Percentiles rank a stretch among this genome's conserved stretches.
Conservation (phyloP, 2,797 vertebrate species). For the Cryptoprocta ferox region DNA sequence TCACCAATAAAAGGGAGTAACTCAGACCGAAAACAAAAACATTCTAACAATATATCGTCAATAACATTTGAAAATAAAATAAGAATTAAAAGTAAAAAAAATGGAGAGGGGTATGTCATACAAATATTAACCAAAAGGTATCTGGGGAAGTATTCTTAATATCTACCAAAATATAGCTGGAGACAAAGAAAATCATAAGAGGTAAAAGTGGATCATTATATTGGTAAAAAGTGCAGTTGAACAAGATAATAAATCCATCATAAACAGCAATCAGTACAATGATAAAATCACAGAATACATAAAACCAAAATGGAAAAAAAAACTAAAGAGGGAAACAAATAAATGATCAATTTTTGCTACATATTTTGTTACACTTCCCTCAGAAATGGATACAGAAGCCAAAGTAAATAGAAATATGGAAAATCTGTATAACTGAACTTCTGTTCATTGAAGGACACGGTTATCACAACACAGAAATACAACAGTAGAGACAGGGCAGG, state of each 20-base stretch:
- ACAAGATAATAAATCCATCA: neutral
- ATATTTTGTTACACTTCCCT: neutral
- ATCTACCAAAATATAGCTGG: neutral
- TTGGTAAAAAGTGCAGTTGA: neutral
- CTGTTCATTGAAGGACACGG: neutral
- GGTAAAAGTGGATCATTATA: neutral
- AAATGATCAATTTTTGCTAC: neutral
- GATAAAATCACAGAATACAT: neutral
- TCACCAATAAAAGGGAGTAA: neutral
- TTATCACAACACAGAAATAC: neutral
- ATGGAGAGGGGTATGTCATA: neutral
- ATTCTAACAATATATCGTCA: neutral
- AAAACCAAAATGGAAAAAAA: neutral
- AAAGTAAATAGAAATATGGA: neutral
- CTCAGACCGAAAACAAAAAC: neutral
- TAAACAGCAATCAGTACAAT: neutral
- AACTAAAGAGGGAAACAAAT: neutral
- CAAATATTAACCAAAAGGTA: constrained; percentile 28
- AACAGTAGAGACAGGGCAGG: neutral
- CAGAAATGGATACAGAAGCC: neutral
- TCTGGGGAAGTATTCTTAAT: neutral
- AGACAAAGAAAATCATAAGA: neutral
- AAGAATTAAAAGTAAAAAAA: neutral
- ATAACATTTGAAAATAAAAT: constrained; percentile 11
- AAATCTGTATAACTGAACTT: neutral